Evolutionary conservation across 2,888 invertebrate genomes (phyloP).

Genomic region (Meloe dianella): DNA sequence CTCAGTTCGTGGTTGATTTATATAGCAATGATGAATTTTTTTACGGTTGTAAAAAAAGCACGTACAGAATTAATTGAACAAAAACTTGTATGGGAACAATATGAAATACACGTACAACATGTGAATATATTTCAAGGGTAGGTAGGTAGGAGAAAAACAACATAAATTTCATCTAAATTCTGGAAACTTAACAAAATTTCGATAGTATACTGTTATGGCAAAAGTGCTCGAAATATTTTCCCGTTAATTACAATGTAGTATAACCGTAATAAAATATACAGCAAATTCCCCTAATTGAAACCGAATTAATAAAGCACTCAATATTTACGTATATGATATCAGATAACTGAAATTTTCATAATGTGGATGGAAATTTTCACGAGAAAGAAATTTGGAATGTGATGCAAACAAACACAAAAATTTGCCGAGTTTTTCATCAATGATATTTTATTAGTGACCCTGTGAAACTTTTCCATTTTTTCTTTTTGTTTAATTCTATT

Average conservation of each 20-base stretch:
- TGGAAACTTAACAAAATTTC: neutral
- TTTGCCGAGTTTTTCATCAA: too few relatives aligned
- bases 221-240: neutral
- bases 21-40: neutral
- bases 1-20: neutral
- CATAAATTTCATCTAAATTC: neutral
- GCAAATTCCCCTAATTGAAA: neutral
- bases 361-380: neutral
- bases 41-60: neutral
- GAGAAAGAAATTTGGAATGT: too few relatives aligned
- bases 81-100: neutral
- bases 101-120: neutral
- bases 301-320: slow-evolving; percentile 6
- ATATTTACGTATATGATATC: neutral
- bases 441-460: too few relatives aligned
- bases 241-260: slow-evolving; percentile 3
- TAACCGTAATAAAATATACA: slow-evolving; percentile 4
- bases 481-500: too few relatives aligned
- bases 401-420: too few relatives aligned
- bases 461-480: too few relatives aligned
- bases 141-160: too few relatives aligned
- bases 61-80: neutral
- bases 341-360: neutral
- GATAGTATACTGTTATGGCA: neutral
- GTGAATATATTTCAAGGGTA: neutral